Conservation (phyloP, 2,113 vertebrate species). For the Hiodon alosoides region DNA sequence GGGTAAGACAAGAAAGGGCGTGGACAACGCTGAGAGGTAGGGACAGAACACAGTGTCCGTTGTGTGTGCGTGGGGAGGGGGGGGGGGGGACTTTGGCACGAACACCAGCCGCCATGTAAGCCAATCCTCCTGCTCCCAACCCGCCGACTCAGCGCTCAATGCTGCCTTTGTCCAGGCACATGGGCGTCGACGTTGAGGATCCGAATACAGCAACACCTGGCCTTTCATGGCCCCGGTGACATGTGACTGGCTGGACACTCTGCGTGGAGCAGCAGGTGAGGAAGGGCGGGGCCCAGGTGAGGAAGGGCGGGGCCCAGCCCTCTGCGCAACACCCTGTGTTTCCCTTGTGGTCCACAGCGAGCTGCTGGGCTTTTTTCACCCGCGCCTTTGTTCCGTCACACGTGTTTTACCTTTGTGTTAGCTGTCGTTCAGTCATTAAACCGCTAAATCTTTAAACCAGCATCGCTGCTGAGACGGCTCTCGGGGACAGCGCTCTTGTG, state of each 20-base stretch:
- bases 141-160: constrained; percentile 61
- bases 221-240: constrained; percentile 33
- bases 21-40: constrained; percentile 54
- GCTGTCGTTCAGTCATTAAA: no score
- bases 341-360: no score
- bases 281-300: not conserved
- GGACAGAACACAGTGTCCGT: constrained; percentile 68
- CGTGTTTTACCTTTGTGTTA: no score
- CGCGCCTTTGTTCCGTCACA: no score
- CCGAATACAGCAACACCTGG: constrained; percentile 63
- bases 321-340: no score
- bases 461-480: no score
- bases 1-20: constrained; percentile 38
- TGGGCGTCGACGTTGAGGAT: constrained; percentile 64
- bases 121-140: constrained; percentile 64
- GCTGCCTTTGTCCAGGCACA: constrained; percentile 63
- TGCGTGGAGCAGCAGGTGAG: not conserved
- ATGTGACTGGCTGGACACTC: not conserved
- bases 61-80: constrained; percentile 43
- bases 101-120: constrained; percentile 64
- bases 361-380: no score
- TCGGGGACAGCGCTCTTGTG: no score
- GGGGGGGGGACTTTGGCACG: constrained; percentile 61
- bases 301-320: not conserved
- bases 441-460: no score